Conservation (phyloP, 2,888 invertebrate species). For the Tanaodytes sp. region DNA sequence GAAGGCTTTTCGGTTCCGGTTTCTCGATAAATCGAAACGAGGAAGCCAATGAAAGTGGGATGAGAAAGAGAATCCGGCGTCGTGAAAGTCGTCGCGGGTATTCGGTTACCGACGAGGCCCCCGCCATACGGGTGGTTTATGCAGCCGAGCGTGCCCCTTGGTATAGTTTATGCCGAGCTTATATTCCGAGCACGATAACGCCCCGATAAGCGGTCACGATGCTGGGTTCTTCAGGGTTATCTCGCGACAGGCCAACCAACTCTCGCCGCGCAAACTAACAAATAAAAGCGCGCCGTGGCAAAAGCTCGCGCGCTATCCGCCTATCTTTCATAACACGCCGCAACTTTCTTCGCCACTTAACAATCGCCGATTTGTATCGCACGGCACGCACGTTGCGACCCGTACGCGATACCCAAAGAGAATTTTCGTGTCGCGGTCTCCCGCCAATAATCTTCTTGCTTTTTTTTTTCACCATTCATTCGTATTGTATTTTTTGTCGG, state of each 20-base stretch:
- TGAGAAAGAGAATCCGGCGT: conserved; percentile 69
- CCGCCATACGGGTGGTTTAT: conserved; percentile 51
- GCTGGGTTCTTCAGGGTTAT: conserved; percentile 72
- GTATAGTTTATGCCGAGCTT: conserved; percentile 60
- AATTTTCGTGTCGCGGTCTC: conserved; percentile 18
- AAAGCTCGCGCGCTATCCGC: conserved; percentile 48
- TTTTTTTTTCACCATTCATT: no score
- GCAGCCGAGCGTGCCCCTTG: conserved; percentile 38
- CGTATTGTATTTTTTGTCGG: no score
- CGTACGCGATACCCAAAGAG: conserved; percentile 14
- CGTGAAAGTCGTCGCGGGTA: conserved; percentile 57
- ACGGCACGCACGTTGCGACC: conserved; percentile 12
- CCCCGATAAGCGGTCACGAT: conserved; percentile 70
- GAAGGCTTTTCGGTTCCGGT: conserved; percentile 68
- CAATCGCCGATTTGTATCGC: conserved; percentile 48
- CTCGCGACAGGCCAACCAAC: conserved; percentile 72
- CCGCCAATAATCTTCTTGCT: no score
- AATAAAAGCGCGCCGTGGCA: conserved; percentile 52
- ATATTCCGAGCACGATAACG: conserved; percentile 66
- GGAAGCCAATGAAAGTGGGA: conserved; percentile 62
- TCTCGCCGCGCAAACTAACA: conserved; percentile 52
- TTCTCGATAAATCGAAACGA: conserved; percentile 73
- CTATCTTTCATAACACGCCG: conserved; percentile 53
- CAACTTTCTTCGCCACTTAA: conserved; percentile 52
- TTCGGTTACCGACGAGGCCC: conserved; percentile 57